Conservation (phyloP, 2,888 invertebrate species). For the Oithona nana region DNA sequence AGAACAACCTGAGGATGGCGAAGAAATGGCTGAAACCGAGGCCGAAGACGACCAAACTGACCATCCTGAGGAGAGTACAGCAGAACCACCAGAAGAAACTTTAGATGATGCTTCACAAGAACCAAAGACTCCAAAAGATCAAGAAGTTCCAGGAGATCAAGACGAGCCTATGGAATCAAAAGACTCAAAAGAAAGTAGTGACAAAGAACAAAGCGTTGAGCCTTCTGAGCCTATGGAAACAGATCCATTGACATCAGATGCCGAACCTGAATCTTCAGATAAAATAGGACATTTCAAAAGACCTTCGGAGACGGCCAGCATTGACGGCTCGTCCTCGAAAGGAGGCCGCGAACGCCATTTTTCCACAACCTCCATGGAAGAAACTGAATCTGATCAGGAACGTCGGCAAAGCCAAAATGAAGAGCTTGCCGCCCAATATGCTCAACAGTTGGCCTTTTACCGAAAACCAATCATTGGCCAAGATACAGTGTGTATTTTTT, state of each 20-base stretch:
- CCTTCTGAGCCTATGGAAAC: neutral
- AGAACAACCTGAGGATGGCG: neutral
- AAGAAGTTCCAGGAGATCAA: too few species aligned
- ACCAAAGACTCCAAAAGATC: too few species aligned
- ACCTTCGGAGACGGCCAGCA: neutral
- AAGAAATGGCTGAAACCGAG: neutral
- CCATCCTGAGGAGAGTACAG: neutral
- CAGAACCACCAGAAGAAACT: neutral
- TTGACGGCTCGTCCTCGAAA: neutral
- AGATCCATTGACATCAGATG: neutral
- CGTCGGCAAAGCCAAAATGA: neutral
- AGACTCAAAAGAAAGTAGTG: too few species aligned
- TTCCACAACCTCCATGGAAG: neutral
- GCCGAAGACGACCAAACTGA: neutral
- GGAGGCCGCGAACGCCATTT: neutral
- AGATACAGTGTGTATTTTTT: conserved; percentile 12
- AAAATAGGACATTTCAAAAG: neutral
- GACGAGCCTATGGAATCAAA: too few species aligned
- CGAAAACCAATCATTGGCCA: conserved; percentile 8
- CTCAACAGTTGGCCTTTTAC: neutral
- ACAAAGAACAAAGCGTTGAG: too few species aligned
- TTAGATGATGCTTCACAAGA: too few species aligned
- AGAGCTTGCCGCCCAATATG: neutral
- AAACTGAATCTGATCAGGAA: neutral
- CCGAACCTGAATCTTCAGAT: neutral